phyloP scores from a whole-genome alignment of 2,797 vertebrate species.

The Fringilla coelebs region DNA sequence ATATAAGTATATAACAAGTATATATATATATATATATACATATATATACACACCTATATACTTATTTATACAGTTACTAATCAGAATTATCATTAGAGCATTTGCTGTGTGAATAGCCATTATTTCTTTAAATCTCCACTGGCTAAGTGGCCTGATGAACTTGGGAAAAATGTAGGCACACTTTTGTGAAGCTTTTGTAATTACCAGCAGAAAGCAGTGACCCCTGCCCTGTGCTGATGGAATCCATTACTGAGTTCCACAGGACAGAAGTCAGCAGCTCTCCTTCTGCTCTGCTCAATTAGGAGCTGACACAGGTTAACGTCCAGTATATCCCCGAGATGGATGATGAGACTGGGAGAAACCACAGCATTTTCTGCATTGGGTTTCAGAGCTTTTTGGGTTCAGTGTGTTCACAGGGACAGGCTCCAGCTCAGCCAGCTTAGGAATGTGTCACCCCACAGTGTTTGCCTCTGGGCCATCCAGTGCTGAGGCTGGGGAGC shows the following conservation, averaged over 20 bases:
- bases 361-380: neutral
- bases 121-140: neutral
- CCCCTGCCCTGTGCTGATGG: neutral
- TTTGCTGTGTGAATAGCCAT: neutral
- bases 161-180: neutral
- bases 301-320: neutral
- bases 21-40: too few relatives aligned
- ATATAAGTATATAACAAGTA: too few relatives aligned
- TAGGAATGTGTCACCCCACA: too few relatives aligned
- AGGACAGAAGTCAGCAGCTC: neutral
- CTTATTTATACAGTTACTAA: neutral
- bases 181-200: neutral
- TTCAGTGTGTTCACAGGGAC: neutral
- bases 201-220: neutral
- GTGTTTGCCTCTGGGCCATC: neutral
- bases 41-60: too few relatives aligned
- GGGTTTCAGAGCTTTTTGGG: neutral
- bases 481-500: neutral
- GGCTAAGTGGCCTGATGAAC: neutral
- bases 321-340: neutral
- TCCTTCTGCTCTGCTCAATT: neutral
- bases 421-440: neutral
- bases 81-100: neutral
- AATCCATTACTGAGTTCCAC: neutral
- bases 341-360: neutral